Base-by-base conservation (phyloP, 2,113 vertebrate species). In the Ceyx melanurus region DNA sequence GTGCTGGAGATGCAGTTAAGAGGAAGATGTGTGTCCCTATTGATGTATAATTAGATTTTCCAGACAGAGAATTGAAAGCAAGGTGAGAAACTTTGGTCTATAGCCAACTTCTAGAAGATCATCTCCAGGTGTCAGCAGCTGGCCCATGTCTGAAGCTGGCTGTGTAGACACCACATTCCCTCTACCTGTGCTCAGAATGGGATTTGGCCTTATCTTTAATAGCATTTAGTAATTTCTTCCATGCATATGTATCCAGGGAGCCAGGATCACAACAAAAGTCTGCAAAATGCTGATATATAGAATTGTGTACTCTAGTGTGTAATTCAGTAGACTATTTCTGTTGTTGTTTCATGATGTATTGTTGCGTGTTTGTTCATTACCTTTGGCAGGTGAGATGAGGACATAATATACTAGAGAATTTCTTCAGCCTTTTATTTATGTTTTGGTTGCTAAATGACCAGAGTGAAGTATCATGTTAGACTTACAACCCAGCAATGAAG, bases 81-180 rank as follows among this genome's bases (percentile, higher is more conserved):
- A 62, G 21, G 23, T 45, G 45, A 86, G 67, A 53, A 88, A 28
- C 57, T 90, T 57, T 67, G 42, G 23, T 37, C 43, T 1, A 1
- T 5, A 23, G 28, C 13, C 25, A 57, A 21, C n/a, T 71, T 67
- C 48, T 62, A n/a, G 37, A 58, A 33, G n/a, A 28, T 28, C 1
- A 0, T 26, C 37, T 29, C n/a, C 7, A 22, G 14, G 45, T 56
- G 56, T 56, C 74, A 73, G 50, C 31, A 65, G 22, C 45, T 71
- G 66, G 51, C 25, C 21, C 0, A 0, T 25, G 31, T 28, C 66
- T 61, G 71, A 51, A 17, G 15, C 43, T 1, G 2, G 8, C 35
- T 70, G 25, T 17, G 22, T 66, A 73, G 66, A 17, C 6, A 11
- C 18, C 10, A 3, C 31, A 15, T 9, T 81, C 37, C 46, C 57